Conservation (phyloP, 1,140 invertebrate genomes). For the Plectrocnemia conspersa region DNA sequence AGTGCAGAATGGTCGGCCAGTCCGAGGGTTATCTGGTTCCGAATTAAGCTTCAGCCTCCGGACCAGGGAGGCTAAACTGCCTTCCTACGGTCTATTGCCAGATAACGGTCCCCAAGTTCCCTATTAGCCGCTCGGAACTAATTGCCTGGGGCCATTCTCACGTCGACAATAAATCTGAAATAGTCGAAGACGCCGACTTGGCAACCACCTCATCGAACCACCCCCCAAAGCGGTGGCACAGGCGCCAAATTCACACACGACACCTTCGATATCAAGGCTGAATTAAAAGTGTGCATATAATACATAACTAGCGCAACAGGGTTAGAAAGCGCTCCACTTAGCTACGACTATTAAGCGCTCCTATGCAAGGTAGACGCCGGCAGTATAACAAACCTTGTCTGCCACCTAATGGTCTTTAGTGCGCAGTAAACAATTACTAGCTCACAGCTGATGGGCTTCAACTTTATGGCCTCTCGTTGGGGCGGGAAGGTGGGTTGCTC, state of each 20-base stretch:
- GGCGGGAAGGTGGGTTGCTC: slow-evolving; percentile 8
- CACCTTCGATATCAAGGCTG: too few species aligned
- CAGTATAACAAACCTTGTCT: slow-evolving; percentile 25
- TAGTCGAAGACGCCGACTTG: slow-evolving; percentile 31
- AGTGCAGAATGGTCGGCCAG: background rate
- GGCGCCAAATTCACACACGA: too few species aligned
- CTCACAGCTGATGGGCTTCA: slow-evolving; percentile 31
- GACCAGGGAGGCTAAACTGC: slow-evolving; percentile 31
- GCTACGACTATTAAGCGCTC: background rate
- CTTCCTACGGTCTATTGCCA: slow-evolving; percentile 33
- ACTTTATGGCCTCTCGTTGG: slow-evolving; percentile 30
- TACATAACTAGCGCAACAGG: too few species aligned
- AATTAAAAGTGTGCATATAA: too few species aligned
- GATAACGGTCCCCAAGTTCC: slow-evolving; percentile 36
- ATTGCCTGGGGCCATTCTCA: slow-evolving; percentile 35
- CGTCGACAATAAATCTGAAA: slow-evolving; percentile 34
- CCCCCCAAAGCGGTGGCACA: background rate
- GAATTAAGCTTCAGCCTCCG: slow-evolving; percentile 13
- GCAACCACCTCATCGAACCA: slow-evolving; percentile 16
- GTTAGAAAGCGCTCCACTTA: too few species aligned
- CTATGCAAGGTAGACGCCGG: slow-evolving; percentile 1
- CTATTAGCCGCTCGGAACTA: slow-evolving; percentile 35
- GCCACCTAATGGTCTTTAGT: slow-evolving; percentile 33
- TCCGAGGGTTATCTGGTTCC: slow-evolving; percentile 6
- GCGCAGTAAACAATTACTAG: slow-evolving; percentile 35